Base-by-base conservation (phyloP, 2,888 invertebrate species). In the Eupithecia subumbrata region DNA sequence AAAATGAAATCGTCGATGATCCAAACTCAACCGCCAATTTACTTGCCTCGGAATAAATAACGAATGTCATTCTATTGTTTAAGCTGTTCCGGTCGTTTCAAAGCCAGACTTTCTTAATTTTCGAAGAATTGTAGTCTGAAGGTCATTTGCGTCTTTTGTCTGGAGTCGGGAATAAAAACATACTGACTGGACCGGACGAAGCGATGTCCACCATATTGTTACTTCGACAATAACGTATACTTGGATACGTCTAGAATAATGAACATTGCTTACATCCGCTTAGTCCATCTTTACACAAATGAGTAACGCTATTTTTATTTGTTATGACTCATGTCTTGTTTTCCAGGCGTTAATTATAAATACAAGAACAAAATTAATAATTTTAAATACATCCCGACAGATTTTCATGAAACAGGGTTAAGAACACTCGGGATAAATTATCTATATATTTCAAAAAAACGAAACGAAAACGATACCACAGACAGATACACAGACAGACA, bases 31-130 rank as follows among this genome's bases (percentile, higher is more conserved):
- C 72, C 63, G 60, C 66, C 63, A 68, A 43, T 74, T 67, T 60
- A 60, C 56, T 16, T 48, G 40, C 37, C 37, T 25, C 40, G 18
- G 37, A 71, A 37, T 73, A 25, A 67, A 72, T 63, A 43, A 34
- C 67, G 56, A 67, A 71, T 71, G 76, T 76, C 73, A 72, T 77
- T 76, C 48, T 71, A 76, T 74, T 76, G 66, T 74, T 76, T 76
- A 77, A 75, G 77, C 76, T 71, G 48, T 78, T 78, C 71, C 75
- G 78, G 77, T 68, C 78, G 73, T 77, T 79, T 82, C 71, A 80
- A 81, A 78, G 81, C 79, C 79, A 79, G 76, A 74, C 80, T 82
- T 81, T 82, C 79, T 80, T 80, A 78, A 78, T 79, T 80, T 68
- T 78, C 79, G 71, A 81, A 45, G 68, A 71, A 69, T 67, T 71